Evolutionary conservation across 2,113 vertebrate species (phyloP).

Genomic region (Python bivittatus): DNA sequence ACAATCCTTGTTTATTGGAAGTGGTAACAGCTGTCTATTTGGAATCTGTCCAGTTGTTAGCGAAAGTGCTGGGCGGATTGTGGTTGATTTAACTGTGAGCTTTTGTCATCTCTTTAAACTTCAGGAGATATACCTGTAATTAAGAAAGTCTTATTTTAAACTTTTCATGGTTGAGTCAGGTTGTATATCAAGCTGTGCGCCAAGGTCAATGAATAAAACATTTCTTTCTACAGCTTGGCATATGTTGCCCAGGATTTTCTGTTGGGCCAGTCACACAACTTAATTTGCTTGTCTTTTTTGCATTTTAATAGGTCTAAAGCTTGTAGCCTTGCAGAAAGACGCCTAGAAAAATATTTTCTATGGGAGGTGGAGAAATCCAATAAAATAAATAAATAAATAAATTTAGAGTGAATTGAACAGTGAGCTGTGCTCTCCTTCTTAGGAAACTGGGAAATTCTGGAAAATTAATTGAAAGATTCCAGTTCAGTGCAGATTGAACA

Average conservation of each 20-base stretch:
- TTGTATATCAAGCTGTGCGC: background rate
- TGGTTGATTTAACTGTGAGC: background rate
- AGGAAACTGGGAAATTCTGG: background rate
- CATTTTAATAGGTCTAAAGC: constrained; percentile 13
- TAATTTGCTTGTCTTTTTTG: background rate
- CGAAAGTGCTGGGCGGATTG: background rate
- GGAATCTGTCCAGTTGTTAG: background rate
- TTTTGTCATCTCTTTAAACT: background rate
- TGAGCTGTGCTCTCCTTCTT: background rate
- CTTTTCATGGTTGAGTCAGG: background rate
- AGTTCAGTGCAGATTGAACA: background rate
- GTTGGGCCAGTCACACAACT: background rate
- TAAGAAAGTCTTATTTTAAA: background rate
- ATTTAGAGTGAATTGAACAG: background rate
- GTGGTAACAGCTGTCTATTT: background rate
- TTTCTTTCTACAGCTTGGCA: background rate
- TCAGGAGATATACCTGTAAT: background rate
- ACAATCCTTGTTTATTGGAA: background rate
- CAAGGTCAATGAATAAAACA: background rate
- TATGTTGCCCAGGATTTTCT: background rate
- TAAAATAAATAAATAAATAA: no score
- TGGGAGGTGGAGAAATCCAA: no score
- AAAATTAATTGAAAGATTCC: background rate
- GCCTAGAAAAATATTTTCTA: background rate
- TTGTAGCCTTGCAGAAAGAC: background rate